phyloP scores from a whole-genome alignment of 2,113 vertebrate species.

The Saimiri boliviensis region DNA sequence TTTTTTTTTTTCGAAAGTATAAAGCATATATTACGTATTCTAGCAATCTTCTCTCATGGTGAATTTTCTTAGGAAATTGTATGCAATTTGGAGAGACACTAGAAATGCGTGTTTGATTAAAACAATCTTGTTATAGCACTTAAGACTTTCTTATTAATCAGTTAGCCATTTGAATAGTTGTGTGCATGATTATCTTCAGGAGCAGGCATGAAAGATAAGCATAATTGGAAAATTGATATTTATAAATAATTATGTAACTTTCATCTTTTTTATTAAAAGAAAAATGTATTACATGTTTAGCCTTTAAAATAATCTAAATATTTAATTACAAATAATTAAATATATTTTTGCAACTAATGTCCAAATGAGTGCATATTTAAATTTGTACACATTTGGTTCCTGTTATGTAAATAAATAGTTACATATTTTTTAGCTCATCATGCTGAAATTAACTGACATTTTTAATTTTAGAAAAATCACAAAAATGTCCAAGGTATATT shows the following conservation, averaged over 20 bases:
- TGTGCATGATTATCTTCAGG: background rate
- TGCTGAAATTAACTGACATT: background rate
- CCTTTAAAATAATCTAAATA: background rate
- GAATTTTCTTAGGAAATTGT: constrained; percentile 32
- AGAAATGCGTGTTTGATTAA: constrained; percentile 57
- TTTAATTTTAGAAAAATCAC: background rate
- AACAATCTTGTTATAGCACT: background rate
- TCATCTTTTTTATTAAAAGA: background rate
- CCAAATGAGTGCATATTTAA: background rate
- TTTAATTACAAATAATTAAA: background rate
- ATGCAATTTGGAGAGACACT: background rate
- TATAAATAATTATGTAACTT: constrained; percentile 5
- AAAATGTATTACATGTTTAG: background rate
- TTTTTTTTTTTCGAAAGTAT: constrained; percentile 26
- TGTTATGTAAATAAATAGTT: background rate
- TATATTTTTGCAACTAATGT: background rate
- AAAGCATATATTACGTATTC: constrained; percentile 42
- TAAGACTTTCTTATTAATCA: constrained; percentile 17
- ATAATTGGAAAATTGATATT: constrained; percentile 28
- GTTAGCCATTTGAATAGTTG: background rate
- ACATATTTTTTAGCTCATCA: background rate
- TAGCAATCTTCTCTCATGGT: background rate
- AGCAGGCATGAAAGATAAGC: background rate
- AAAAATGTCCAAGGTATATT: background rate
- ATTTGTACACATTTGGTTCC: background rate